These are phyloP conservation scores for Zingel zingel DNA, from an alignment of 2,113 vertebrate genomes.

Conservation along the genomic window DNA sequence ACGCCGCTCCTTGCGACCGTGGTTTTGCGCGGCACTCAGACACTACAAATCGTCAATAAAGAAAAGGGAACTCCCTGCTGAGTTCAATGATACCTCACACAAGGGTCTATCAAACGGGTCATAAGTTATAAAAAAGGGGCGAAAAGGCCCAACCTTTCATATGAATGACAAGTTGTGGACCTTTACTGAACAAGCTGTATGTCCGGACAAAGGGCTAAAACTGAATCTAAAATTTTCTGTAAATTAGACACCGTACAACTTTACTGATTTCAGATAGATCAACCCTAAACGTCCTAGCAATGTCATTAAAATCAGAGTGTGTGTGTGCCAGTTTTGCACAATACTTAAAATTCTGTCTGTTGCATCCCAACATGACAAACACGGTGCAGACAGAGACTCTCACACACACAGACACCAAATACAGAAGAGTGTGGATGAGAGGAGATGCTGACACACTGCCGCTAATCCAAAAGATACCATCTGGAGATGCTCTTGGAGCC, in stretches of 20 bases:
- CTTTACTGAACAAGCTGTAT: neutral
- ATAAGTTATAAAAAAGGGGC: too few relatives aligned
- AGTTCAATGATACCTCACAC: too few relatives aligned
- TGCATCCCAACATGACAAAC: slow-evolving; percentile 48
- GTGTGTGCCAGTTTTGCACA: slow-evolving; percentile 46
- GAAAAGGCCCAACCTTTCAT: slow-evolving; percentile 25
- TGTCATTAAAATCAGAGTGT: slow-evolving; percentile 21
- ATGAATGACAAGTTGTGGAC: slow-evolving; percentile 1
- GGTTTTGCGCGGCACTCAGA: too few relatives aligned
- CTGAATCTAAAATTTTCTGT: slow-evolving; percentile 1
- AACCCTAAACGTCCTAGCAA: neutral
- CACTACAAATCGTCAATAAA: too few relatives aligned
- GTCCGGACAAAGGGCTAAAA: neutral
- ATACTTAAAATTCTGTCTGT: slow-evolving; percentile 65
- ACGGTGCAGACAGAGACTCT: slow-evolving; percentile 11
- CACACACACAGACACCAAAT: slow-evolving; percentile 38
- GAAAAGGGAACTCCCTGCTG: too few relatives aligned
- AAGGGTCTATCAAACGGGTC: too few relatives aligned
- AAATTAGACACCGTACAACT: neutral
- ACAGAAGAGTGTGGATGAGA: slow-evolving; percentile 59
- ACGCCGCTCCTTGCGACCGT: too few relatives aligned
- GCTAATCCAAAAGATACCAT: slow-evolving; percentile 77
- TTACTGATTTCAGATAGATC: neutral
- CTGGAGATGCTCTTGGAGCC: slow-evolving; percentile 71
- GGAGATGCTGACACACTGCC: slow-evolving; percentile 58